Evolutionary conservation across 2,113 vertebrate genomes (phyloP).

Genomic region (Kryptolebias marmoratus): DNA sequence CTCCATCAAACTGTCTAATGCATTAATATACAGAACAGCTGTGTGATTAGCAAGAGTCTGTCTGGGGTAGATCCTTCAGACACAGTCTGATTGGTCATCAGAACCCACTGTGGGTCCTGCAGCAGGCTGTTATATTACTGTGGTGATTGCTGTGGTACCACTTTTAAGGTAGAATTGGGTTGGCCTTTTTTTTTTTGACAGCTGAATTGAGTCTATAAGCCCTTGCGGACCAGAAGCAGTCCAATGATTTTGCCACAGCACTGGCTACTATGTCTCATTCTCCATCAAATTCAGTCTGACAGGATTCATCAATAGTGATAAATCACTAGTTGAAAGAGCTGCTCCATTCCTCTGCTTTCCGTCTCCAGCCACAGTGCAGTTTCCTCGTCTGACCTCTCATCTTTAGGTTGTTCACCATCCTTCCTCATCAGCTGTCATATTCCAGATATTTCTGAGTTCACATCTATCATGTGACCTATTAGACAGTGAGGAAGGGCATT

Average conservation of each 20-base stretch:
- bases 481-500: not conserved
- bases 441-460: constrained; percentile 25
- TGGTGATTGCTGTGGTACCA: constrained; percentile 21
- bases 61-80: constrained; percentile 31
- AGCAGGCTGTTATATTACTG: constrained; percentile 25
- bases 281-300: constrained; percentile 51
- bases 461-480: constrained; percentile 36
- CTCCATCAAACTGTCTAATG: constrained; percentile 1
- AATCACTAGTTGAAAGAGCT: constrained; percentile 50
- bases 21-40: constrained; percentile 23
- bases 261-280: constrained; percentile 33
- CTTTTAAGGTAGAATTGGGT: constrained; percentile 30
- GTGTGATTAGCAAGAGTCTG: constrained; percentile 54
- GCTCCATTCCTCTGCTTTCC: constrained; percentile 8
- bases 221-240: not conserved
- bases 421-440: constrained; percentile 60
- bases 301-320: constrained; percentile 67
- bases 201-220: constrained; percentile 31
- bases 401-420: constrained; percentile 35
- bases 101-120: constrained; percentile 10
- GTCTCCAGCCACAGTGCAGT: constrained; percentile 5
- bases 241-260: constrained; percentile 16
- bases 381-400: constrained; percentile 22
- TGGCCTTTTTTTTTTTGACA: constrained; percentile 14
- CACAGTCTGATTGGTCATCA: constrained; percentile 47